Percentiles rank a stretch among this genome's conserved stretches.
phyloP scores from a whole-genome alignment of 2,113 vertebrate species.

The Rhegmatorhina hoffmannsi region DNA sequence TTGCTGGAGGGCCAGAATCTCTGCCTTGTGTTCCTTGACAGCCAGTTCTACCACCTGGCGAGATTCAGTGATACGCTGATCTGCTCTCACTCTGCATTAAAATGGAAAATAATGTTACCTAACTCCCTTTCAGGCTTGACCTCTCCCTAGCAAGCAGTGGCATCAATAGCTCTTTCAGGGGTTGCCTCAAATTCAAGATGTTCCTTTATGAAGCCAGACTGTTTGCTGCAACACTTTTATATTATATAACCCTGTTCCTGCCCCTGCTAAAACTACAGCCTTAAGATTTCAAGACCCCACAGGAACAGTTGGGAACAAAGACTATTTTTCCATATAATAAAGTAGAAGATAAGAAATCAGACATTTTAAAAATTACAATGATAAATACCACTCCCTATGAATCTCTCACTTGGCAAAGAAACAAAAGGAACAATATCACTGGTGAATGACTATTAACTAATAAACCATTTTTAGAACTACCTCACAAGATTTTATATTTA shows the following conservation, averaged over 20 bases:
- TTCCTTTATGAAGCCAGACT: conserved; percentile 23
- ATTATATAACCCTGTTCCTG: conserved; percentile 2
- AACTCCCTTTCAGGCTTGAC: conserved; percentile 10
- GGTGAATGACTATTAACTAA: conserved; percentile 21
- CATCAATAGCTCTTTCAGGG: conserved; percentile 17
- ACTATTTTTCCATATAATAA: neutral
- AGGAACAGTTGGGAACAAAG: conserved; percentile 5
- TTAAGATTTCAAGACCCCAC: neutral
- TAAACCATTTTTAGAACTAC: conserved; percentile 4
- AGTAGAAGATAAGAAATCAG: neutral
- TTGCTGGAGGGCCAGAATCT: conserved; percentile 95
- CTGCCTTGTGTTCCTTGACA: conserved; percentile 97
- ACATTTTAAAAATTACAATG: neutral
- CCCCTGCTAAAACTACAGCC: neutral
- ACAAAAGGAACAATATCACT: conserved; percentile 22
- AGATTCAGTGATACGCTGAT: conserved; percentile 95
- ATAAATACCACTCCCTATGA: conserved; percentile 19
- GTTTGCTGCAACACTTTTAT: neutral
- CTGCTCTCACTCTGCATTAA: conserved; percentile 86
- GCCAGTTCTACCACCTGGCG: conserved; percentile 95
- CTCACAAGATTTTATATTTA: conserved; percentile 32
- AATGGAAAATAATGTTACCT: conserved; percentile 37
- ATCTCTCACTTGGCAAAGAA: neutral
- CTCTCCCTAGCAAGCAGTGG: neutral
- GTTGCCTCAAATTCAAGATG: conserved; percentile 34